These are phyloP conservation scores for Macropodus opercularis DNA, from an alignment of 2,797 vertebrate species.

Conservation along the genomic window DNA sequence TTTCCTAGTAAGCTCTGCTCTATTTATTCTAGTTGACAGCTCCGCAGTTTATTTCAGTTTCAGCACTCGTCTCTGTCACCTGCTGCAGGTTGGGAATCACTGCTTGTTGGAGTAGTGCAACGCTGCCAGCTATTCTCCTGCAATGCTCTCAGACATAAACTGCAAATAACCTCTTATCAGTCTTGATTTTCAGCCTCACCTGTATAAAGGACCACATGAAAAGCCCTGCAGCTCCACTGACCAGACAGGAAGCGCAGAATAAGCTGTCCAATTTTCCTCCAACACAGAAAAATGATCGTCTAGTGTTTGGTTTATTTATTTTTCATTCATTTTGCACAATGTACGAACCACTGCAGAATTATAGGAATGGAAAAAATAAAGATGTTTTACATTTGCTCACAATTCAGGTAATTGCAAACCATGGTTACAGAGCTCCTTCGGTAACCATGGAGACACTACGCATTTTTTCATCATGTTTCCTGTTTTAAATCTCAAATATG, in stretches of 20 bases:
- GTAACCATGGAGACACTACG: constrained; percentile 29
- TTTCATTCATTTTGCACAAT: not conserved
- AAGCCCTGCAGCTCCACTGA: constrained; percentile 32
- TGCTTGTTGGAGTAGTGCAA: constrained; percentile 46
- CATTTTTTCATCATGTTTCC: constrained; percentile 7
- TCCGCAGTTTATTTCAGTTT: constrained; percentile 61
- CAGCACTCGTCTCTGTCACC: constrained; percentile 62
- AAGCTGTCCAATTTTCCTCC: not conserved
- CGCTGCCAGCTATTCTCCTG: constrained; percentile 19
- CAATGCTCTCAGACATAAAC: constrained; percentile 34
- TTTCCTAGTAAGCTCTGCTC: constrained; percentile 48
- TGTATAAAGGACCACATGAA: constrained; percentile 13
- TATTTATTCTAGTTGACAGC: constrained; percentile 66
- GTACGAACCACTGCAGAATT: not conserved
- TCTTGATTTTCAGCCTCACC: constrained; percentile 37
- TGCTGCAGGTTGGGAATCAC: constrained; percentile 59
- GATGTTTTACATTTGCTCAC: not conserved
- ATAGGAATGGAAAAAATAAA: not conserved
- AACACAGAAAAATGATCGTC: constrained; percentile 13
- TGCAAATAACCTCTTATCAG: constrained; percentile 44
- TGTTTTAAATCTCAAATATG: not conserved
- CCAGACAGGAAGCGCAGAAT: constrained; percentile 5
- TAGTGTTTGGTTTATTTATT: not conserved
- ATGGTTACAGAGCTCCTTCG: not conserved
- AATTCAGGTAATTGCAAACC: constrained; percentile 19